phyloP scores from a whole-genome alignment of 2,113 vertebrate genomes.

The Corvus hawaiiensis region DNA sequence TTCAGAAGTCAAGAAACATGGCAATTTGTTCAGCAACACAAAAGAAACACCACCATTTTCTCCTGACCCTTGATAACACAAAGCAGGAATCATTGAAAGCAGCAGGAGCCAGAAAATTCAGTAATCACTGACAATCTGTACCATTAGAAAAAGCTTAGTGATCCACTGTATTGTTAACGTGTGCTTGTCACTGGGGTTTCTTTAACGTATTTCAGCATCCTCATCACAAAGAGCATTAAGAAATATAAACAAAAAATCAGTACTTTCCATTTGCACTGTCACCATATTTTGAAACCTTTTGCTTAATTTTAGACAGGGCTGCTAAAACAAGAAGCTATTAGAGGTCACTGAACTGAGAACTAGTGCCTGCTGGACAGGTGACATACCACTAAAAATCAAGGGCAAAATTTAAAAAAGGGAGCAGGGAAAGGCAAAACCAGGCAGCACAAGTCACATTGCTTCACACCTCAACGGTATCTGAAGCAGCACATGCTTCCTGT shows the following conservation, averaged over 20 bases:
- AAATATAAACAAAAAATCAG: not conserved
- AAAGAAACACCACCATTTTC: not conserved
- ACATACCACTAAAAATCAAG: not conserved
- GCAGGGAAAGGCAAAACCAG: not conserved
- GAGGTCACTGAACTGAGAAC: not conserved
- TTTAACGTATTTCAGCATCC: not conserved
- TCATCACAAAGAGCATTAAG: not conserved
- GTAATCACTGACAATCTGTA: not conserved
- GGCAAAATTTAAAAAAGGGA: not conserved
- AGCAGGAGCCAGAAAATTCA: not conserved
- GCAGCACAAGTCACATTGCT: not conserved
- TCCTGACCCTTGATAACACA: not conserved
- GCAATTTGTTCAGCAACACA: not conserved
- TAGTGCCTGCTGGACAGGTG: not conserved
- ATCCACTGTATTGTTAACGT: not conserved
- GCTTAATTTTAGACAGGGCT: not conserved
- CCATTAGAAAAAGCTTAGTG: not conserved
- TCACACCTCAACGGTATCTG: not conserved
- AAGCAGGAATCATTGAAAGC: not conserved
- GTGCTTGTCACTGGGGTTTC: not conserved
- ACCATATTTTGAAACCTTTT: not conserved
- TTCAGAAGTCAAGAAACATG: not conserved
- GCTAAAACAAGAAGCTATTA: not conserved
- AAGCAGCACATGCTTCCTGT: not conserved
- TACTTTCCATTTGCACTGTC: not conserved